Conservation (phyloP, 1,140 invertebrate species). For the Hermetia illucens region DNA sequence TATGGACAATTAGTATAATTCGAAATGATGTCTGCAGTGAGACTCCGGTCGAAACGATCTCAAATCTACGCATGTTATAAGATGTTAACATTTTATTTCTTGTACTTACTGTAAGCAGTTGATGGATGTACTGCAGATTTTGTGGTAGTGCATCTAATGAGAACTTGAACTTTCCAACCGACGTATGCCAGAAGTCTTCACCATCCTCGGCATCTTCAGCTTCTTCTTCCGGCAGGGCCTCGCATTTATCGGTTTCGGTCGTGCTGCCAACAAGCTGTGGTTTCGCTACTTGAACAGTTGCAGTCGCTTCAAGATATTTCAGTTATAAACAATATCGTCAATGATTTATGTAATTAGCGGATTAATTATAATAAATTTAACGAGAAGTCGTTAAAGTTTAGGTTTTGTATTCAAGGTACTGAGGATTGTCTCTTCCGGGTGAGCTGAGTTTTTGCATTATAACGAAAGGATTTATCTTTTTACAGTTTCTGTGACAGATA, state of each 20-base stretch:
- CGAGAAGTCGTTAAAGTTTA: too few species aligned
- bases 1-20: slow-evolving; percentile 2
- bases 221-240: slow-evolving; percentile 46
- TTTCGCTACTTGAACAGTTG: slow-evolving; percentile 47
- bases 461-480: too few species aligned
- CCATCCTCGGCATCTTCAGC: slow-evolving; percentile 51
- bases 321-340: too few species aligned
- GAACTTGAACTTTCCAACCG: slow-evolving; percentile 84
- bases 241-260: slow-evolving; percentile 33
- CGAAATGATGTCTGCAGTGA: too few species aligned
- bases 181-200: slow-evolving; percentile 80
- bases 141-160: slow-evolving; percentile 81
- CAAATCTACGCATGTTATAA: too few species aligned
- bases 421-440: too few species aligned
- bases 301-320: slow-evolving; percentile 33
- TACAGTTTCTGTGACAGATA: too few species aligned
- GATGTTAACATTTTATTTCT: neutral
- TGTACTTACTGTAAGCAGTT: slow-evolving; percentile 61
- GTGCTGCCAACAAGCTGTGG: slow-evolving; percentile 39
- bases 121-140: slow-evolving; percentile 83
- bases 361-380: too few species aligned
- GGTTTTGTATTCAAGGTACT: too few species aligned
- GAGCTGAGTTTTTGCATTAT: too few species aligned
- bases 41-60: too few species aligned
- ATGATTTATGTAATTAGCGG: too few species aligned